Conservation (phyloP, 2,113 vertebrate species). For the Lepisosteus oculatus region DNA sequence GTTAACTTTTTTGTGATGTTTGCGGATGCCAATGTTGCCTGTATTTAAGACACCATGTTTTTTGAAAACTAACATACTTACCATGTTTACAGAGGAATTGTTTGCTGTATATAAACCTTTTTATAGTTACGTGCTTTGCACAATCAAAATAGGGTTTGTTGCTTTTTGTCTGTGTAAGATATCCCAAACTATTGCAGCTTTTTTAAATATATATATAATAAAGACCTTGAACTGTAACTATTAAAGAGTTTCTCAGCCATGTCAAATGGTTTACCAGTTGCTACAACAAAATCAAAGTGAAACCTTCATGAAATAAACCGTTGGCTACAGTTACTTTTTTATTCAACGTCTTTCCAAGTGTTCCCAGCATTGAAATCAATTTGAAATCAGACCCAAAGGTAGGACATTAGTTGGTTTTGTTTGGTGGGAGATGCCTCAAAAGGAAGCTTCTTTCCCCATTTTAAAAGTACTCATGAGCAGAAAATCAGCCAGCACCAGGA, state of each 20-base stretch:
- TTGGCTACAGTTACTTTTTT: slow-evolving; percentile 72
- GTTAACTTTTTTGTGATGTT: slow-evolving; percentile 83
- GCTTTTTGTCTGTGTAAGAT: slow-evolving; percentile 77
- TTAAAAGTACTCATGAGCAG: too few relatives aligned
- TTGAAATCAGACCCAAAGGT: too few relatives aligned
- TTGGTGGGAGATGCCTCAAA: too few relatives aligned
- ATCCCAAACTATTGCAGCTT: slow-evolving; percentile 80
- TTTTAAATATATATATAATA: slow-evolving; percentile 49
- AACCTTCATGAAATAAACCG: slow-evolving; percentile 47
- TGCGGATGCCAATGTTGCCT: slow-evolving; percentile 90
- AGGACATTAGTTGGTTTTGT: too few relatives aligned
- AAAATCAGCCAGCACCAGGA: too few relatives aligned
- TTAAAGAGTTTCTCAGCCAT: slow-evolving; percentile 76
- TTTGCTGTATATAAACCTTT: slow-evolving; percentile 95
- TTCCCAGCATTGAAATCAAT: slow-evolving; percentile 67
- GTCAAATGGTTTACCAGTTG: slow-evolving; percentile 84
- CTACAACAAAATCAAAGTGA: slow-evolving; percentile 51
- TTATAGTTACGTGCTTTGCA: slow-evolving; percentile 93
- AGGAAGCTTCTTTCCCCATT: too few relatives aligned
- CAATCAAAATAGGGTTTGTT: slow-evolving; percentile 80
- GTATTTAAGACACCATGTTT: slow-evolving; percentile 87
- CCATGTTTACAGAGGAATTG: slow-evolving; percentile 93
- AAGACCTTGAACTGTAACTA: slow-evolving; percentile 80
- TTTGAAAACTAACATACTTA: slow-evolving; percentile 85
- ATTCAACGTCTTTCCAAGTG: slow-evolving; percentile 64